Percentiles rank a stretch among this genome's conserved stretches.
phyloP scores from a whole-genome alignment of 1,140 invertebrate species.

The Aphaenogaster ashmeadi region DNA sequence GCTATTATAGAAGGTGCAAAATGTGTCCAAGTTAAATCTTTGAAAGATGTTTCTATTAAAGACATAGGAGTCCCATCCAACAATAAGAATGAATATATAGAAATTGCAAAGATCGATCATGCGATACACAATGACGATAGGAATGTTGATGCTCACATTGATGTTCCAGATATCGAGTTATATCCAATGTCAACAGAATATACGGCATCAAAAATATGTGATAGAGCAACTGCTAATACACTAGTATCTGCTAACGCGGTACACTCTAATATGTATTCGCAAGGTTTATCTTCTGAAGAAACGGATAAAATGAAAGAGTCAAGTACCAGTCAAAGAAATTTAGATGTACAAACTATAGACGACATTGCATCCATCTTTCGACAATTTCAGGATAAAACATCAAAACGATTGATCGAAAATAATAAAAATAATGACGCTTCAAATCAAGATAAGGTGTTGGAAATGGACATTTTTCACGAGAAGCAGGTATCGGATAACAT shows the following conservation, averaged over 20 bases:
- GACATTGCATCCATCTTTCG: background rate
- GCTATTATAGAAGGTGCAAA: slow-evolving; percentile 78
- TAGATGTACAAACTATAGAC: background rate
- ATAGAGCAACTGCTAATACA: no score
- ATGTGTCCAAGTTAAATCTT: background rate
- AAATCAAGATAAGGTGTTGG: background rate
- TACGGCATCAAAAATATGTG: background rate
- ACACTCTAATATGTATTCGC: background rate
- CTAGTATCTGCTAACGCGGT: background rate
- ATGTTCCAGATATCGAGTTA: background rate
- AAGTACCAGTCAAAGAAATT: background rate
- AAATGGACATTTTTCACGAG: background rate
- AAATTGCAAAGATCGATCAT: background rate
- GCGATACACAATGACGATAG: background rate
- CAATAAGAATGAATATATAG: background rate
- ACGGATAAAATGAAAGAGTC: background rate
- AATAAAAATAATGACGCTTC: background rate
- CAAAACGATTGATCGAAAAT: background rate
- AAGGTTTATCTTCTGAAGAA: background rate
- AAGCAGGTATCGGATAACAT: background rate
- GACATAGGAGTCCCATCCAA: background rate
- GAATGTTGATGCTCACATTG: slow-evolving; percentile 19
- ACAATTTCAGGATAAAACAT: slow-evolving; percentile 14
- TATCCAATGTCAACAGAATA: background rate
- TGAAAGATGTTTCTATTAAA: background rate